Base-by-base conservation (phyloP, 2,888 invertebrate species). In the Agonopterix alstromeriana region DNA sequence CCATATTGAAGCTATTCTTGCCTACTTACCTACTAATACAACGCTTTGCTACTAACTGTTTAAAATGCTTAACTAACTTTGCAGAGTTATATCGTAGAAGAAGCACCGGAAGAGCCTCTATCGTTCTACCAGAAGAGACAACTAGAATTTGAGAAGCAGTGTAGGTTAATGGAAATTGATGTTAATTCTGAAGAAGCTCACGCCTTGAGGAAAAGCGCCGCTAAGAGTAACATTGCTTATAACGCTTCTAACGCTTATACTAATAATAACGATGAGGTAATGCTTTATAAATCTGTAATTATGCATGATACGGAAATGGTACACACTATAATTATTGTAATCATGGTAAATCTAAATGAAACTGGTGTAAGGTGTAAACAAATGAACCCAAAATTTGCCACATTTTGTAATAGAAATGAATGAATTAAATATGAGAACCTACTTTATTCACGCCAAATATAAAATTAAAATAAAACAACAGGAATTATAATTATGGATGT, bases 111-210 rank as follows among this genome's bases (percentile, higher is more conserved):
- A 52, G 89, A 88, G 58, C 87, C 89, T 10, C 54, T 87, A 49
- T 89, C 89, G 2, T 88, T 78, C 61, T 89, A 82, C 58, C 84
- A 86, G 67, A 87, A 86, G 55, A 75, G 82, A 55, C 85, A 87
- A 54, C 68, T 81, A 36, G 89, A 89, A 52, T 86, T 88, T 54
- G 80, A 84, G 56, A 88, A 83, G 58, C 79, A 89, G 61, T 88
- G 88, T 79, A 84, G 78, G 75, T 81, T 86, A 59, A 66, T 86
- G 52, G 70, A 82, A 49, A 82, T 87, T 58, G 86, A 81, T 52
- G 63, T 80, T 47, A 71, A 84, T 55, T 85, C 85, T 8, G 70
- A 75, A 47, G 83, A 85, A 70, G 87, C 84, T 14, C 72, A 75
- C 43, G 65, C 75, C 47, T 56, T 85, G 50, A 73, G 64, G 54